phyloP scores from a whole-genome alignment of 2,888 invertebrate species.

The Kuschelorhynchus macadamiae region DNA sequence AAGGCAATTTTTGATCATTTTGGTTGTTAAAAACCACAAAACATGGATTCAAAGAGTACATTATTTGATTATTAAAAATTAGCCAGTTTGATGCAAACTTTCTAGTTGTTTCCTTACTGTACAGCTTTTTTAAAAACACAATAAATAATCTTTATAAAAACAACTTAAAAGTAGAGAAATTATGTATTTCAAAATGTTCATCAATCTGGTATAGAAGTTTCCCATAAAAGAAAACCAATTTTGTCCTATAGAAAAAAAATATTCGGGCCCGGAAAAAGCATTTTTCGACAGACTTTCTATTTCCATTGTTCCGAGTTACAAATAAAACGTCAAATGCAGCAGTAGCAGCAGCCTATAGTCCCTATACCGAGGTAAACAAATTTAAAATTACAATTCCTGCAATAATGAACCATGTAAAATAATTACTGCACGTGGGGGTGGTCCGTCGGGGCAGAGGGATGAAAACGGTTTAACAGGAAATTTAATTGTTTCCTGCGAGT shows the following conservation, averaged over 20 bases:
- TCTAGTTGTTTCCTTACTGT: too few species aligned
- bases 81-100: too few species aligned
- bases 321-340: slow-evolving; percentile 35
- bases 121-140: too few species aligned
- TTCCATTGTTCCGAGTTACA: slow-evolving; percentile 28
- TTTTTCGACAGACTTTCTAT: slow-evolving; percentile 25
- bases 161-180: too few species aligned
- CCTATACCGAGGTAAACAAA: slow-evolving; percentile 56
- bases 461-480: slow-evolving; percentile 57
- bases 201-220: too few species aligned
- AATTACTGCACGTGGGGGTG: slow-evolving; percentile 59
- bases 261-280: neutral
- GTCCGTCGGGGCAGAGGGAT: slow-evolving; percentile 34
- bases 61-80: too few species aligned
- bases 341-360: slow-evolving; percentile 22
- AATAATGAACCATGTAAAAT: slow-evolving; percentile 65
- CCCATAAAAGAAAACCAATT: neutral
- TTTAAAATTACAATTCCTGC: slow-evolving; percentile 64
- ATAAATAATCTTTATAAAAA: too few species aligned
- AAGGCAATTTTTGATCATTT: too few species aligned
- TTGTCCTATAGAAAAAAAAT: neutral
- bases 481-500: slow-evolving; percentile 66
- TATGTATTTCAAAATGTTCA: too few species aligned
- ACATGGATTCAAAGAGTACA: too few species aligned
- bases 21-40: too few species aligned